Evolutionary conservation across 2,888 invertebrate species (phyloP), one percentile per base, ranked within the genome.

Genomic region (Coenonympha glycerion): DNA sequence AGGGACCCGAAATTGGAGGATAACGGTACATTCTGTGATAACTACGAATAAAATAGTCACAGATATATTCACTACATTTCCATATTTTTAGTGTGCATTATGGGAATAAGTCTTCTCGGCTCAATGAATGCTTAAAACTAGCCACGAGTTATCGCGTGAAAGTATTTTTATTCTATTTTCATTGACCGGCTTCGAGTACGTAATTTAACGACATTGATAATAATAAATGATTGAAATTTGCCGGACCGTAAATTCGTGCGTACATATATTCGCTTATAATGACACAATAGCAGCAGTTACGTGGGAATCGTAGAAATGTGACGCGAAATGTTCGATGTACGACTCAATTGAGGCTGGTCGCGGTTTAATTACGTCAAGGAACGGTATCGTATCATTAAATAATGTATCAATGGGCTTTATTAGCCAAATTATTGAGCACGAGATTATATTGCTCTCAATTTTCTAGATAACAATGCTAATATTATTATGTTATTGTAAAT

Each of bases 101-200:
- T n/a, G 19, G 22, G 3, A 26, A 36, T n/a, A 19, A 39, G 37
- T 47, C 26, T 11, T 30, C 31, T 31, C 16, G 6, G 24, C 6
- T 31, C 33, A 26, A 3, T 42, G 33, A 15, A 18, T 28, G 22
- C 21, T 28, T 30, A 16, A 47, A 46, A 76, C 71, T 76, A 70
- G 15, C 15, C 62, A 58, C 58, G 51, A 56, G 26, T 52, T 46
- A 51, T 57, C 55, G 63, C 45, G 55, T 60, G 61, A 58, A 59
- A 63, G 62, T 56, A 55, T 62, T 66, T 78, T 79, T 76, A 82
- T 79, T 77, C 73, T 65, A 57, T 24, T 66, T 66, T 59, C 67
- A 71, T 68, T 71, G 63, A 66, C 57, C 57, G 65, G 64, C 69
- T 71, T 30, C 24, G 46, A 65, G 63, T 53, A 36, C 37, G 49